Evolutionary conservation across 2,797 vertebrate species (phyloP), one percentile per base, ranked within the genome.

Genomic region (Lacerta viridis): DNA sequence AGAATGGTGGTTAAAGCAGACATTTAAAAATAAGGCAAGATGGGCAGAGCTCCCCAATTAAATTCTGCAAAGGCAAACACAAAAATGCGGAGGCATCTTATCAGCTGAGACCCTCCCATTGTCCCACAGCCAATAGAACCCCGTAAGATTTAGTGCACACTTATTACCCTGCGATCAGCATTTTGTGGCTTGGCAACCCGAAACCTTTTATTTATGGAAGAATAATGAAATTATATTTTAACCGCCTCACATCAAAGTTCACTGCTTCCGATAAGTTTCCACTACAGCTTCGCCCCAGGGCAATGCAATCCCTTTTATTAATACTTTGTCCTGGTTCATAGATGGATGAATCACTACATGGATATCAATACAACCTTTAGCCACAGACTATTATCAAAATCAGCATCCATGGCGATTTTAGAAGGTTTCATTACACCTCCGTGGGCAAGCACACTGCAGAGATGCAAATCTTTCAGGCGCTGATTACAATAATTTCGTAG

Each of bases 201-300:
- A 80, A 97, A 97, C 97, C 98, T 97, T 95, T 97, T 97, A 97
- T 98, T 98, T 97, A 97, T 95, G 96, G 97, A 97, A 96, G 97
- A 97, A 97, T 98, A 98, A 98, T 98, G 97, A 98, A 98, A 98
- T 98, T 97, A 97, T 96, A 97, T 97, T 97, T 71, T 97, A 97
- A 96, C 95, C 92, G 95, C 84, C 68, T 96, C 94, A 96, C 95
- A 97, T 96, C 96, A 96, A 97, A 97, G 97, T 97, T 97, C 97
- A 96, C 96, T 20, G 94, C 95, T 92, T 93, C 97, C 97, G 98
- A 97, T 97, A 97, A 97, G 97, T 96, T 93, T 95, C 96, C 88
- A 78, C 94, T 94, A 96, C 95, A 36, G 93, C 97, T 94, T 95
- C 93, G 98, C 98, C 97, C 96, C 92, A 0, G 81, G 97, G 98